A percentile compares a stretch with the other conserved stretches of the same genome.
Conservation (phyloP, 2,888 invertebrate species). For the Pterostichus madidus region DNA sequence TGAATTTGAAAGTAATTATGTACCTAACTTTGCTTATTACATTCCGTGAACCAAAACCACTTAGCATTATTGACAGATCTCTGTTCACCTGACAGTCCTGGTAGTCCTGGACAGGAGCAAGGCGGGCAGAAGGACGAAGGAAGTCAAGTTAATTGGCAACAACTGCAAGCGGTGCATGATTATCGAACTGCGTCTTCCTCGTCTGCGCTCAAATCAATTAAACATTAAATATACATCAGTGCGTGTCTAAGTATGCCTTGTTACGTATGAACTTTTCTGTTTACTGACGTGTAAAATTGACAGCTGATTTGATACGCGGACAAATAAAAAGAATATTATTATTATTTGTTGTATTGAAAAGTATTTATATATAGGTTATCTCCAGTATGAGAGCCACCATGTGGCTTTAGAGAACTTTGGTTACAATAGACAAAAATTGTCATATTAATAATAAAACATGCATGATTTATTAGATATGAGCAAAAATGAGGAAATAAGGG, state of each 20-base stretch:
- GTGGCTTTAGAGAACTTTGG: too few species aligned
- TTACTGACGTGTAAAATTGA: neutral
- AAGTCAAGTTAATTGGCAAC: slow-evolving; percentile 30
- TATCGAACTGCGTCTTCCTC: neutral
- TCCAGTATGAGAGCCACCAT: too few species aligned
- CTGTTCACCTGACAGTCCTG: neutral
- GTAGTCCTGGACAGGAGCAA: neutral
- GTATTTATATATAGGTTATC: too few species aligned
- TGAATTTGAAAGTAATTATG: neutral
- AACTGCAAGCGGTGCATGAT: slow-evolving; percentile 19
- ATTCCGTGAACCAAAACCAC: neutral
- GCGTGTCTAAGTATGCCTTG: neutral
- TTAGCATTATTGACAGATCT: slow-evolving; percentile 27
- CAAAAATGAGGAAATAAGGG: too few species aligned
- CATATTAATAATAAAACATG: too few species aligned
- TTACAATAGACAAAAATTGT: too few species aligned
- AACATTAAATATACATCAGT: slow-evolving; percentile 33
- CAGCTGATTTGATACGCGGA: neutral
- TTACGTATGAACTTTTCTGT: neutral
- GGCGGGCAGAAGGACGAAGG: neutral
- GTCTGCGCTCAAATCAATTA: slow-evolving; percentile 11
- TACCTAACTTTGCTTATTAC: slow-evolving; percentile 21
- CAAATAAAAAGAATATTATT: neutral
- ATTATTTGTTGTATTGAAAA: neutral
- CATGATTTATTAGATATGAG: too few species aligned